Evolutionary conservation across 1,140 invertebrate genomes (phyloP).

Genomic region (Micrasema minimum): DNA sequence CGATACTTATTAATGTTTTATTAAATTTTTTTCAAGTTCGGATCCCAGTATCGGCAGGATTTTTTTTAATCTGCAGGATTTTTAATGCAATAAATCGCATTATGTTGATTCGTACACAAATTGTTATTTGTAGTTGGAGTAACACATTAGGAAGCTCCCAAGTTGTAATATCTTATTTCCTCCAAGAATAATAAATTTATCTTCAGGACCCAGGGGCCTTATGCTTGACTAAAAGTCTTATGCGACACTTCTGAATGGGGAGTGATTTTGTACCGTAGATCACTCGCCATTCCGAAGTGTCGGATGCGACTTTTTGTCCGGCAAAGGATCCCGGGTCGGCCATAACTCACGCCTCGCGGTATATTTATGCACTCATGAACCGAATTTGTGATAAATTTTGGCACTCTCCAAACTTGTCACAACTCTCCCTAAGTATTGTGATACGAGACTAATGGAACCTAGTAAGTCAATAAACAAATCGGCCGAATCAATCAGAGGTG

Average conservation of each 20-base stretch:
- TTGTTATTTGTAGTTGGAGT: background rate
- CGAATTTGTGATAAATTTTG: slow-evolving; percentile 23
- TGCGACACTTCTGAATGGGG: too few species aligned
- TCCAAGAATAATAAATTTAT: background rate
- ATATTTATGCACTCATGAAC: background rate
- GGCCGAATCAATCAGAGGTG: slow-evolving; percentile 36
- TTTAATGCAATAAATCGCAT: too few species aligned
- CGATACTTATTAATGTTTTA: too few species aligned
- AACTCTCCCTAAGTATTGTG: slow-evolving; percentile 17
- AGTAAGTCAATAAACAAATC: slow-evolving; percentile 39
- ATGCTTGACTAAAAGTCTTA: too few species aligned
- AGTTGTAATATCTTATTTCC: background rate
- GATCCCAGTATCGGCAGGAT: too few species aligned
- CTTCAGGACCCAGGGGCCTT: background rate
- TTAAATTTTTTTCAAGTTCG: too few species aligned
- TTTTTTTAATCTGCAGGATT: too few species aligned
- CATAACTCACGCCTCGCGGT: slow-evolving; percentile 13
- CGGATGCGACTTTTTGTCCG: too few species aligned
- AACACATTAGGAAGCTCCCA: background rate
- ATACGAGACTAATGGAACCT: slow-evolving; percentile 47
- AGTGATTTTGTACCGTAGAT: too few species aligned
- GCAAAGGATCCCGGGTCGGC: background rate
- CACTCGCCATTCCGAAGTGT: too few species aligned
- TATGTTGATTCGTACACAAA: too few species aligned
- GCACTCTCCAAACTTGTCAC: slow-evolving; percentile 27